phyloP scores from a whole-genome alignment of 2,797 vertebrate genomes.

The Thaleichthys pacificus region DNA sequence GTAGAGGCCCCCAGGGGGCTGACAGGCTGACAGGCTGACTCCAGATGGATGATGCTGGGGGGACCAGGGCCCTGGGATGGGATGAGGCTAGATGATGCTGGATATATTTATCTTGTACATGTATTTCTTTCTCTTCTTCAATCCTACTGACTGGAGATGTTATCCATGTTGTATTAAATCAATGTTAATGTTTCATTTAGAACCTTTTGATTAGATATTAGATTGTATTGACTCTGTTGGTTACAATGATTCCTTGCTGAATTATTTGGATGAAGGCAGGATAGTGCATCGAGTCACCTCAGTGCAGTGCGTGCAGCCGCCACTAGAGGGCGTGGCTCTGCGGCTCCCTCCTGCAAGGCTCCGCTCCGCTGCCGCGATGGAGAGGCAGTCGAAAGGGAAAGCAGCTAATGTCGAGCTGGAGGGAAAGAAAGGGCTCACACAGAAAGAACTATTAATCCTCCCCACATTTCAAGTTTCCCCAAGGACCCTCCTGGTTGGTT shows the following conservation, averaged over 20 bases:
- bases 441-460: conserved; percentile 10
- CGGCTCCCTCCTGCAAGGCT: conserved; percentile 23
- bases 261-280: too few species aligned
- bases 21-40: conserved; percentile 70
- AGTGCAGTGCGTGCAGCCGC: conserved; percentile 45
- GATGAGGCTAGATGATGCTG: conserved; percentile 32
- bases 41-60: conserved; percentile 57
- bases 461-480: conserved; percentile 5
- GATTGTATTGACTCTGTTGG: too few species aligned
- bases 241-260: conserved; percentile 4
- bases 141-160: too few species aligned
- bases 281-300: background rate
- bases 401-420: conserved; percentile 16
- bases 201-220: too few species aligned
- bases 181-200: too few species aligned
- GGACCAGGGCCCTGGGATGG: conserved; percentile 37
- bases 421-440: conserved; percentile 8
- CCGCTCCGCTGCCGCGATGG: conserved; percentile 11
- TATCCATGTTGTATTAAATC: too few species aligned
- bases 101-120: conserved; percentile 11
- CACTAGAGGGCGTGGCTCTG: conserved; percentile 68
- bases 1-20: conserved; percentile 46
- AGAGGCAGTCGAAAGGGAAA: conserved; percentile 2
- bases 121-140: too few species aligned
- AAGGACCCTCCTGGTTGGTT: conserved; percentile 12